Evolutionary conservation across 2,888 invertebrate genomes (phyloP).

Genomic region (Zootermopsis nevadensis): DNA sequence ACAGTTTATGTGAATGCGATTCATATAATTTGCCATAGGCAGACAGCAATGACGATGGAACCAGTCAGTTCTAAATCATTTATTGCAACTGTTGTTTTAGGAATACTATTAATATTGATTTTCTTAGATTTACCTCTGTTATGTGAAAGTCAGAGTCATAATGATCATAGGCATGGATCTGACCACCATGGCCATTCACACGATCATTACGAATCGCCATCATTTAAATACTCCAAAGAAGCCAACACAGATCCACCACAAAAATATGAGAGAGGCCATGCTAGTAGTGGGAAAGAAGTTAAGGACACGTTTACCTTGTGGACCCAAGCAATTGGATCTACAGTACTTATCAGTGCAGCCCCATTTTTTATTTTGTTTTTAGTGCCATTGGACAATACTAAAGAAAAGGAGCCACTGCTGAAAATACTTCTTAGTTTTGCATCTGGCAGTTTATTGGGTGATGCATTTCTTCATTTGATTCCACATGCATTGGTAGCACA

Average conservation of each 20-base stretch:
- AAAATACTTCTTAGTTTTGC: conserved; percentile 94
- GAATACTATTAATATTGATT: conserved; percentile 57
- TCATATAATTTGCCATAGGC: neutral
- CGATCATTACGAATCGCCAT: conserved; percentile 73
- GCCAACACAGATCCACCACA: conserved; percentile 67
- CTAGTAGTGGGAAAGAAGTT: neutral
- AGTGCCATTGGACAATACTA: conserved; percentile 89
- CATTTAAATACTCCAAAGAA: conserved; percentile 85
- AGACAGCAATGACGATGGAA: neutral
- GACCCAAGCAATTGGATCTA: conserved; percentile 88
- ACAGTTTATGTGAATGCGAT: neutral
- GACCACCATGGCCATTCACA: conserved; percentile 55
- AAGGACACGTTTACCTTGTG: conserved; percentile 66
- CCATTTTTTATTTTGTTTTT: conserved; percentile 94
- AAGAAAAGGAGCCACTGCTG: conserved; percentile 85
- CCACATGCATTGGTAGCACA: conserved; percentile 88
- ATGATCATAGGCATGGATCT: conserved; percentile 62
- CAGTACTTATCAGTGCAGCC: conserved; percentile 92
- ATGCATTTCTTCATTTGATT: conserved; percentile 98
- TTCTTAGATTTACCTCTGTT: conserved; percentile 60
- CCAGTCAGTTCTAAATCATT: conserved; percentile 5
- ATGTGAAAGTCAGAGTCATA: conserved; percentile 59
- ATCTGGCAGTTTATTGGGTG: conserved; percentile 95
- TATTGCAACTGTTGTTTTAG: conserved; percentile 56
- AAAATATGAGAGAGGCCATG: conserved; percentile 40